Conservation (phyloP, 2,113 vertebrate genomes). For the Peucedramus taeniatus region DNA sequence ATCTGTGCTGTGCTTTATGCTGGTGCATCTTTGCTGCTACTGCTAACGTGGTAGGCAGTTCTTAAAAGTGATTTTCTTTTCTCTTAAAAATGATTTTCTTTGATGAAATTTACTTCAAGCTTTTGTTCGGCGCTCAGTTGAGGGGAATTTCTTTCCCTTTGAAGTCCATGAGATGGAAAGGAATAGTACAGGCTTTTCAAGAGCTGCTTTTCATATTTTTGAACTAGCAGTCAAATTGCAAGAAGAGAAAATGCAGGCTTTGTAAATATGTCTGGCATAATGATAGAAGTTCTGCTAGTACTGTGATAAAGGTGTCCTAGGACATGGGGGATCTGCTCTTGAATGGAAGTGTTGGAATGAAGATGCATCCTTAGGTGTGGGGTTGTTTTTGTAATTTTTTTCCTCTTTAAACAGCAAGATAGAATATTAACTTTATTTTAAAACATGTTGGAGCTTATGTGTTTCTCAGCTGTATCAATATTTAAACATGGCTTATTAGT, state of each 20-base stretch:
- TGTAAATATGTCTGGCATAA: neutral
- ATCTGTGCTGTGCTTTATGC: neutral
- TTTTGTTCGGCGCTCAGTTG: neutral
- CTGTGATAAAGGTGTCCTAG: neutral
- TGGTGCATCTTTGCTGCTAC: neutral
- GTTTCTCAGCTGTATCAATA: neutral
- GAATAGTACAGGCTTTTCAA: neutral
- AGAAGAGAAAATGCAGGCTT: neutral
- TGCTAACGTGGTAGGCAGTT: neutral
- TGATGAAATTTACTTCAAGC: neutral
- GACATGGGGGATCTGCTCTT: neutral
- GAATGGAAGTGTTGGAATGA: neutral
- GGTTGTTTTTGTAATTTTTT: neutral
- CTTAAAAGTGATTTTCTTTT: neutral
- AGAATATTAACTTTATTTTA: neutral
- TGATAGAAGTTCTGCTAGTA: neutral
- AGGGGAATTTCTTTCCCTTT: neutral
- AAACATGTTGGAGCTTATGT: rapidly evolving
- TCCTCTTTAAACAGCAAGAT: neutral
- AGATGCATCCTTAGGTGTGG: neutral
- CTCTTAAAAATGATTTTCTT: neutral
- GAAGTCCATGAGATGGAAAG: neutral
- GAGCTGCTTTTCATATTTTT: constrained; percentile 4
- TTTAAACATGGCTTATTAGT: neutral
- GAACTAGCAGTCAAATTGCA: neutral